phyloP scores from a whole-genome alignment of 2,888 invertebrate genomes.

The Galerucella calmariensis region DNA sequence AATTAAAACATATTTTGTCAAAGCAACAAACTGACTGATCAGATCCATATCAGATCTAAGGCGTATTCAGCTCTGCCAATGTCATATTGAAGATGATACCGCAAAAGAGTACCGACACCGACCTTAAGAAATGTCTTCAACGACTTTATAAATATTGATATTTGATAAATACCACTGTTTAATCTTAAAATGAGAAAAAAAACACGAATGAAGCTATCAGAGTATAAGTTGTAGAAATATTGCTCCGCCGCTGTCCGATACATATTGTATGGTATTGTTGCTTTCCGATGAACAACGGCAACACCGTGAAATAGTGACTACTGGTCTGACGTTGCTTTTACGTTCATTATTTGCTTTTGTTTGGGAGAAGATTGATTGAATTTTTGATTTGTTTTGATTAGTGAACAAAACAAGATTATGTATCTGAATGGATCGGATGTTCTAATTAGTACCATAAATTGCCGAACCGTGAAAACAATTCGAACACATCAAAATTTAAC shows the following conservation, averaged over 20 bases:
- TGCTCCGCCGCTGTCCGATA: neutral
- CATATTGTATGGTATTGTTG: constrained; percentile 22
- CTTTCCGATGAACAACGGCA: constrained; percentile 23
- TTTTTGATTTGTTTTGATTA: constrained; percentile 34
- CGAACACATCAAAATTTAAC: neutral
- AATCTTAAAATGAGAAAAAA: no score
- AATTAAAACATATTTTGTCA: no score
- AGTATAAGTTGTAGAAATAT: neutral
- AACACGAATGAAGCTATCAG: no score
- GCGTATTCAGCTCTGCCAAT: no score
- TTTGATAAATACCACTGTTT: no score
- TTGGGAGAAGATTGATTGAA: constrained; percentile 29
- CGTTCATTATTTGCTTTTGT: constrained; percentile 26
- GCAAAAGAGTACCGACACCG: no score
- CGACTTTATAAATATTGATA: no score
- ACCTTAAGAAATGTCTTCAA: no score
- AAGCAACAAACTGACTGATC: no score
- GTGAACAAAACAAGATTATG: constrained; percentile 23
- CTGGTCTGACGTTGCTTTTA: constrained; percentile 18
- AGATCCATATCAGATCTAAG: no score
- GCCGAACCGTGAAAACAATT: neutral
- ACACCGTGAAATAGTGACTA: constrained; percentile 12
- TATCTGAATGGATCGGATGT: constrained; percentile 10
- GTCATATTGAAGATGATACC: no score
- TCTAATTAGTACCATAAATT: constrained; percentile 9